Percentiles rank a stretch among this genome's conserved stretches.
These are phyloP conservation scores for Eristalis arbustorum DNA, from an alignment of 2,888 invertebrate genomes.

Conservation along the genomic window DNA sequence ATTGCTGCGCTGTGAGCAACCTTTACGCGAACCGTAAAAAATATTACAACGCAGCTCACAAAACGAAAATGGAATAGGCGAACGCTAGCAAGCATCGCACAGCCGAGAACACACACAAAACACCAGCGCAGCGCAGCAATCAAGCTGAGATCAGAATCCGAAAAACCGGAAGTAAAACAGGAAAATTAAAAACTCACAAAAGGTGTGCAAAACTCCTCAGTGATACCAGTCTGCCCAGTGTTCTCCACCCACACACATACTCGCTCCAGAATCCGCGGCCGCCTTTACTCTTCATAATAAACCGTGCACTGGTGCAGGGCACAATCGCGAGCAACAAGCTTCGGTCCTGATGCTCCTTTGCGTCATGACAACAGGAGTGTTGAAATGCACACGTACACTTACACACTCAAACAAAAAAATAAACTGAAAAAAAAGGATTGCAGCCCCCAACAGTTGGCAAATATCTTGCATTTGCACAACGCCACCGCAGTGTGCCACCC, in stretches of 20 bases:
- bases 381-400: neutral
- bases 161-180: conserved; percentile 80
- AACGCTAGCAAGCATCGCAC: neutral
- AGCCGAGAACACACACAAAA: neutral
- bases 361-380: conserved; percentile 24
- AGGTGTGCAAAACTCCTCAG: conserved; percentile 73
- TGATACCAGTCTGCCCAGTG: neutral
- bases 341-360: conserved; percentile 33
- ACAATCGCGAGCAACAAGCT: conserved; percentile 57
- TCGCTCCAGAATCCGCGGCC: neutral
- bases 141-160: conserved; percentile 79
- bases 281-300: conserved; percentile 49
- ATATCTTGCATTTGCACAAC: conserved; percentile 44
- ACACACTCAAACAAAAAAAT: neutral
- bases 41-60: conserved; percentile 39
- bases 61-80: conserved; percentile 37
- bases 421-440: neutral
- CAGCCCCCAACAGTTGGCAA: conserved; percentile 53
- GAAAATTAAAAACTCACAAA: conserved; percentile 80
- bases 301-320: conserved; percentile 26
- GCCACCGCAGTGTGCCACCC: neutral
- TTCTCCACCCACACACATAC: neutral
- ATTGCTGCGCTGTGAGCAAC: conserved; percentile 29
- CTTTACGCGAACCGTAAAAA: conserved; percentile 52
- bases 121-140: conserved; percentile 72